Evolutionary conservation across 2,113 vertebrate species (phyloP).

Genomic region (Misgurnus mizolepis): DNA sequence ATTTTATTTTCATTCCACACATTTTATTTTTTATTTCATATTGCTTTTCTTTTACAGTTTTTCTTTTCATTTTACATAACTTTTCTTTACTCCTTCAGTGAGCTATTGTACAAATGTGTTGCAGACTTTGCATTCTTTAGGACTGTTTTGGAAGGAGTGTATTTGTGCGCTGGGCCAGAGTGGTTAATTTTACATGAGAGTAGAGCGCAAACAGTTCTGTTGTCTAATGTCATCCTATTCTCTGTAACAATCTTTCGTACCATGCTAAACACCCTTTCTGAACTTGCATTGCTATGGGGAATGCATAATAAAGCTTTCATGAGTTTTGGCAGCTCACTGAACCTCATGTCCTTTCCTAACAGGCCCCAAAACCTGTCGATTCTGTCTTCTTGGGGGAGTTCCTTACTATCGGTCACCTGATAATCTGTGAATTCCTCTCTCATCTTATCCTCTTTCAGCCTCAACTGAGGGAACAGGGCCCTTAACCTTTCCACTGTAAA

Average conservation of each 20-base stretch:
- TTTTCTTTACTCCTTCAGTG: no score
- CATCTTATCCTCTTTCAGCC: slow-evolving; percentile 31
- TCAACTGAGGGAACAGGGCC: slow-evolving; percentile 40
- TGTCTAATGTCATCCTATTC: slow-evolving; percentile 1
- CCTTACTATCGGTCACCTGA: slow-evolving; percentile 40
- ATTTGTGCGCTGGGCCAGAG: not conserved
- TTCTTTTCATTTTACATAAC: no score
- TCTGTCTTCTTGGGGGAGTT: slow-evolving; percentile 41
- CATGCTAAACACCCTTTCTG: slow-evolving; percentile 26
- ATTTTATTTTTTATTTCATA: no score
- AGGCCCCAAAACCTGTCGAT: slow-evolving; percentile 44
- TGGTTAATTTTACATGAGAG: slow-evolving; percentile 36
- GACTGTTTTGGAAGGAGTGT: no score
- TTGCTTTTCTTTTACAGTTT: no score
- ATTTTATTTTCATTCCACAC: no score
- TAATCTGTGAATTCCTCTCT: slow-evolving; percentile 43
- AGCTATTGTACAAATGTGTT: no score
- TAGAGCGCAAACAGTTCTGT: slow-evolving; percentile 34
- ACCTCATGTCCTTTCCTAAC: slow-evolving; percentile 14
- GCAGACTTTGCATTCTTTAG: no score
- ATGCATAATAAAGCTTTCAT: slow-evolving; percentile 28
- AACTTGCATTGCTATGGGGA: slow-evolving; percentile 24
- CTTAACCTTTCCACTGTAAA: slow-evolving; percentile 36
- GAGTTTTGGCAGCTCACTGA: slow-evolving; percentile 14
- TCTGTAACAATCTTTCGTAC: slow-evolving; percentile 24